These are phyloP conservation scores for Lycodopsis pacificus DNA, from an alignment of 2,797 vertebrate genomes.

Conservation along the genomic window DNA sequence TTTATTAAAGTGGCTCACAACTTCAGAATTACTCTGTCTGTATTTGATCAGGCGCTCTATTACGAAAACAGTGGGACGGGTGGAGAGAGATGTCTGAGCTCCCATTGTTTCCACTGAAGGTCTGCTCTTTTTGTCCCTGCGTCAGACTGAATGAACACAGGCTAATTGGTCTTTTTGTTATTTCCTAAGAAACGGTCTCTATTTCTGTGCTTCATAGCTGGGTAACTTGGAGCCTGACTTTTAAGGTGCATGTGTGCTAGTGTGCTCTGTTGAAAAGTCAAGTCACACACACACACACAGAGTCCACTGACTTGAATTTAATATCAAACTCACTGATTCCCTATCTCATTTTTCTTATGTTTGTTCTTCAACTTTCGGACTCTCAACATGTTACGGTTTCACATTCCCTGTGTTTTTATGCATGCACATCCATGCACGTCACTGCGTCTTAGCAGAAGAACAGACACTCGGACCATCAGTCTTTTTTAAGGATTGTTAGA, in stretches of 20 bases:
- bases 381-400: background rate
- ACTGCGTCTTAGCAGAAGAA: background rate
- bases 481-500: background rate
- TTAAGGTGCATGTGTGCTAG: background rate
- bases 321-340: background rate
- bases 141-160: background rate
- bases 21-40: conserved; percentile 57
- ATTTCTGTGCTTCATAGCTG: background rate
- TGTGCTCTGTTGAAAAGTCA: background rate
- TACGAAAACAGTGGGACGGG: conserved; percentile 20
- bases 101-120: conserved; percentile 19
- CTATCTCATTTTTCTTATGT: background rate
- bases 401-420: background rate
- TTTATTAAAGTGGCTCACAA: conserved; percentile 67
- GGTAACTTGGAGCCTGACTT: background rate
- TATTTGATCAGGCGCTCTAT: conserved; percentile 46
- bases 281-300: background rate
- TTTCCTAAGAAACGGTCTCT: background rate
- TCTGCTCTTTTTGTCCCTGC: conserved; percentile 17
- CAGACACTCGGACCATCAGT: background rate
- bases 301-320: background rate
- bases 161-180: conserved; percentile 25
- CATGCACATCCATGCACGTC: background rate
- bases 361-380: background rate
- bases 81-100: conserved; percentile 17